These are phyloP conservation scores for Toxonevra muliebris DNA, from an alignment of 2,888 invertebrate genomes.

Conservation along the genomic window DNA sequence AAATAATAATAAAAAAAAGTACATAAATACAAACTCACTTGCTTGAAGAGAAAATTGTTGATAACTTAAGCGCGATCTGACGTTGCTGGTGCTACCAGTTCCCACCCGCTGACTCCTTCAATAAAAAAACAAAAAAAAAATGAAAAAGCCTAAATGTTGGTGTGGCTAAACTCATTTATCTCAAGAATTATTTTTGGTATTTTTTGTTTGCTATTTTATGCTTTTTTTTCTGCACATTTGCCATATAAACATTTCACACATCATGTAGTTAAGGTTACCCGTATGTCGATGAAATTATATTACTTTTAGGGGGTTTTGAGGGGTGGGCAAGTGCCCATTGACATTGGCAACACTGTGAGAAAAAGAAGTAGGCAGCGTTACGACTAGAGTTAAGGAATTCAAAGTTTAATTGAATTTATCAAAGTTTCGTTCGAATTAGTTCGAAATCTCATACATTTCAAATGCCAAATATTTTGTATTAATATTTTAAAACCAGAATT, in stretches of 20 bases:
- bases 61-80: no score
- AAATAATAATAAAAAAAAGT: not conserved
- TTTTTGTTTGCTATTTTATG: not conserved
- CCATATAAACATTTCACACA: conserved; percentile 5
- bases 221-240: not conserved
- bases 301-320: not conserved
- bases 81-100: no score
- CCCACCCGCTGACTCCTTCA: no score
- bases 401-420: no score
- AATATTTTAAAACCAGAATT: no score
- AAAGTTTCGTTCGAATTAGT: no score
- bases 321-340: not conserved
- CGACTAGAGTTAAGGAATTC: no score
- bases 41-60: no score
- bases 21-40: not conserved
- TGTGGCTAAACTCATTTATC: conserved; percentile 18
- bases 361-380: not conserved
- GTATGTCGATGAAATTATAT: no score
- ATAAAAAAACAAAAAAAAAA: no score
- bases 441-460: no score
- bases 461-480: no score
- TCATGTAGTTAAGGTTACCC: not conserved
- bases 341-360: not conserved
- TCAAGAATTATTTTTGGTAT: not conserved
- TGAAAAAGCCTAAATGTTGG: conserved; percentile 1